Base-by-base conservation (phyloP, 2,888 invertebrate genomes). In the Andrena hattorfiana region DNA sequence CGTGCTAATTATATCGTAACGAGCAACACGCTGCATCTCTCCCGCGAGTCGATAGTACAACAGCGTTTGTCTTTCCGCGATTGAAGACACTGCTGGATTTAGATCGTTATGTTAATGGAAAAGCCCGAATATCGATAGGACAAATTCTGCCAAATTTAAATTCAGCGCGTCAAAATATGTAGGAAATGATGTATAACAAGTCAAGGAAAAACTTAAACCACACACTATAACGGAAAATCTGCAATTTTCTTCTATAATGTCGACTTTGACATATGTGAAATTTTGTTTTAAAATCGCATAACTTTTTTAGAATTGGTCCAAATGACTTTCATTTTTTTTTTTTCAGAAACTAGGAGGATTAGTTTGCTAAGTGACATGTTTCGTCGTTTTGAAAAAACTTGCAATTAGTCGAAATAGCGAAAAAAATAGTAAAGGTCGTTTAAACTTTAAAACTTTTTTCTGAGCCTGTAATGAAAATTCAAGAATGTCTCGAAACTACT, bases 1-100 rank as follows among this genome's bases (percentile, higher is more conserved):
- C 69, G 54, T 76, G 82, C 81, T 82, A 81, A 81, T 82, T 82
- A 82, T 81, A 63, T 62, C 66, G 35, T 81, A 81, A 82, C 82
- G 62, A 76, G 66, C 26, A 76, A 71, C 82, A 82, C 56, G 82
- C 62, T 67, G 76, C 70, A 63, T 81, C 76, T 56, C 56, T 76
- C 54, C 67, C 67, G 62, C 70, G 5, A 76, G 67, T 67, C 76
- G 81, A 82, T 81, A 66, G 42, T 76, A 73, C 54, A 49, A 71
- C 49, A 32, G n/a, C 51, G 68, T 66, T 77, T 82, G 76, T 64
- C 81, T 64, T 76, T 67, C 16, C 42, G 60, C 81, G 60, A 71
- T 71, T 71, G 64, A 76, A 64, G 64, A 66, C 49, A 74, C 23
- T 13, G 10, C 20, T 16, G 30, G 30, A 30, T 26, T 56, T 16